Conservation (phyloP, 2,888 invertebrate genomes). For the Melinaea marsaeus region DNA sequence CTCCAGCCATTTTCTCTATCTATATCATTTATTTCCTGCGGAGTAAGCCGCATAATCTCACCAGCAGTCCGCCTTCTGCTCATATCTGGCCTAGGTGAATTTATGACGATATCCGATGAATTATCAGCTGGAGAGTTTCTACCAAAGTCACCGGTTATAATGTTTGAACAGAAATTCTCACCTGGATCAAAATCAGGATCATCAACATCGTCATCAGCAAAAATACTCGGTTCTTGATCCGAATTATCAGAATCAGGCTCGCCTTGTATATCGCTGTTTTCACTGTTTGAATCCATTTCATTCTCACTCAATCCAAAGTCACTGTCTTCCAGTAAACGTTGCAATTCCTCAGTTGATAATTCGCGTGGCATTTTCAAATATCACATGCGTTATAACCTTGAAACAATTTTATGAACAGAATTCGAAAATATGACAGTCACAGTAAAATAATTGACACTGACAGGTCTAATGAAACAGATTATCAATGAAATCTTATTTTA, state of each 20-base stretch:
- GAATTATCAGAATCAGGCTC: conserved; percentile 13
- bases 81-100: conserved; percentile 7
- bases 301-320: conserved; percentile 12
- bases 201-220: conserved; percentile 16
- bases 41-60: conserved; percentile 14
- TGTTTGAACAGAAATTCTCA: conserved; percentile 1
- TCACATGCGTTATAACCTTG: no score
- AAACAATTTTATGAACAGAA: no score
- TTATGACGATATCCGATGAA: no score
- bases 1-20: neutral
- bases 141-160: no score
- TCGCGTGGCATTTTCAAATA: conserved; percentile 7
- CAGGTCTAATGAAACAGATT: no score
- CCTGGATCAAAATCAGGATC: conserved; percentile 15
- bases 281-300: conserved; percentile 5
- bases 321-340: conserved; percentile 11
- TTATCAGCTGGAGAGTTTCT: no score
- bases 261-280: conserved; percentile 11
- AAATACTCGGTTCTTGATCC: conserved; percentile 15
- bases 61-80: conserved; percentile 14
- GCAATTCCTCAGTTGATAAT: conserved; percentile 13
- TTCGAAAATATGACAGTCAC: no score
- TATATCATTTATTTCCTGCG: conserved; percentile 7
- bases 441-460: no score
- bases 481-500: no score